phyloP scores from a whole-genome alignment of 1,140 invertebrate species.

The Medauroidea extradentata region DNA sequence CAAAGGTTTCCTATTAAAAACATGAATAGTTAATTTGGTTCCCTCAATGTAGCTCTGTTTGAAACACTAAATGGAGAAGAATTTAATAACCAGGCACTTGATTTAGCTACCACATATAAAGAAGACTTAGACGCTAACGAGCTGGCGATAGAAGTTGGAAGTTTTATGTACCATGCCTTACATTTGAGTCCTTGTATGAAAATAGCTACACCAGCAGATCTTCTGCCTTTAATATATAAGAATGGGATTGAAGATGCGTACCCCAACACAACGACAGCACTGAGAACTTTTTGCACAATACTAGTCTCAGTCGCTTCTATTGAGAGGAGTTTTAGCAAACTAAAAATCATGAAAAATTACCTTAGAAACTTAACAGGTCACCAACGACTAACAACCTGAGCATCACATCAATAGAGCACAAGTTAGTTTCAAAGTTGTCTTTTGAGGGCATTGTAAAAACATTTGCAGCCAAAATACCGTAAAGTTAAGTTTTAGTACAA shows the following conservation, averaged over 20 bases:
- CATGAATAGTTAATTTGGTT: conserved; percentile 11
- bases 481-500: conserved; percentile 12
- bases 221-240: conserved; percentile 8
- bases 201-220: background rate
- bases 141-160: conserved; percentile 6
- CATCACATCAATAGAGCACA: conserved; percentile 24
- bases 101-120: conserved; percentile 4
- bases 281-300: conserved; percentile 16
- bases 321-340: conserved; percentile 34
- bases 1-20: conserved; percentile 10
- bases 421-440: conserved; percentile 13
- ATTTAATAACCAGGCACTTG: conserved; percentile 3
- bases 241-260: conserved; percentile 10
- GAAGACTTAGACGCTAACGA: conserved; percentile 2
- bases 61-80: conserved; percentile 1
- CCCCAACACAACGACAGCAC: conserved; percentile 10
- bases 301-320: conserved; percentile 29
- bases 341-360: conserved; percentile 37
- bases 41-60: conserved; percentile 1
- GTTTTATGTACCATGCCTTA: conserved; percentile 5
- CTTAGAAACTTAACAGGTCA: conserved; percentile 28
- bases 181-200: background rate
- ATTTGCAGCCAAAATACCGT: conserved; percentile 20
- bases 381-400: conserved; percentile 26
- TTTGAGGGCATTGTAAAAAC: conserved; percentile 16